Evolutionary conservation across 2,888 invertebrate genomes (phyloP).

Genomic region (Ectemnius cavifrons): DNA sequence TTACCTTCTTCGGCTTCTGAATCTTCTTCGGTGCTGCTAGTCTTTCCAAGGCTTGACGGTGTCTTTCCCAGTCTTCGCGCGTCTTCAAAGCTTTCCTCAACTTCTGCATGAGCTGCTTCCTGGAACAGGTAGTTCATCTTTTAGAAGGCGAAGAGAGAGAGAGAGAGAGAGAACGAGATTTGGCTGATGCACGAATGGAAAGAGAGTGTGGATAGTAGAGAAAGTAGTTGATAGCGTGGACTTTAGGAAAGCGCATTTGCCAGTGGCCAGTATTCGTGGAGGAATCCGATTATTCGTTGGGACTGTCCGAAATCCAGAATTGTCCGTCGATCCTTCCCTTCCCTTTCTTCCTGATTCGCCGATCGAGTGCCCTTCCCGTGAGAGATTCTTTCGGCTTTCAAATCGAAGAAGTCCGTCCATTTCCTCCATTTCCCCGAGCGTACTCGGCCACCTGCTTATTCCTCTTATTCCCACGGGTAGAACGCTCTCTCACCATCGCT

Average conservation of each 20-base stretch:
- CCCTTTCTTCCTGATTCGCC: too few relatives aligned
- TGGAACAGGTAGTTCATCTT: constrained; percentile 17
- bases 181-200: background rate
- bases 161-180: background rate
- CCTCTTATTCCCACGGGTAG: too few relatives aligned
- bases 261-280: constrained; percentile 27
- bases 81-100: constrained; percentile 53
- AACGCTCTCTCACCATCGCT: too few relatives aligned
- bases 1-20: constrained; percentile 34
- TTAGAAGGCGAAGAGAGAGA: background rate
- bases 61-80: constrained; percentile 66
- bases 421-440: too few relatives aligned
- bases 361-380: too few relatives aligned
- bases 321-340: too few relatives aligned
- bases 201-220: too few relatives aligned
- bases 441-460: too few relatives aligned
- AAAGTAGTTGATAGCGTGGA: constrained; percentile 2
- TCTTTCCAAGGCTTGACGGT: constrained; percentile 55
- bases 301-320: background rate
- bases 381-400: too few relatives aligned
- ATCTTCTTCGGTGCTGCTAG: constrained; percentile 61
- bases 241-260: constrained; percentile 34
- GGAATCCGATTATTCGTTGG: constrained; percentile 39
- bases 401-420: too few relatives aligned
- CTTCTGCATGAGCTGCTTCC: constrained; percentile 57